Conservation (phyloP, 2,113 vertebrate species). For the Recurvirostra avosetta region DNA sequence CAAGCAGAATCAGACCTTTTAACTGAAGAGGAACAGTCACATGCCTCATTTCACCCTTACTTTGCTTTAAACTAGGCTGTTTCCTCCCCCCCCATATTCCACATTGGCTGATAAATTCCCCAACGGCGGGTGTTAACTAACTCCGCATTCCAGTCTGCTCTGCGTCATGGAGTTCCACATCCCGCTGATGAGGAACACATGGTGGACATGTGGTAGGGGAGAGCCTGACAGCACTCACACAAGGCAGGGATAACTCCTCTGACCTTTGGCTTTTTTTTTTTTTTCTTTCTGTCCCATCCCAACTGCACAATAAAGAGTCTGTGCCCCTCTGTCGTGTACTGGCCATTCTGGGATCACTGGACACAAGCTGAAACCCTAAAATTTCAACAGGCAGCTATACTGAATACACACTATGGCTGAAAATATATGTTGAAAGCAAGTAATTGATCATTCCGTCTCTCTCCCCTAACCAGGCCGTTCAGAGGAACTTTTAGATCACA, state of each 20-base stretch:
- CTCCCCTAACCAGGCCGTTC: background rate
- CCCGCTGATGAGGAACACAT: slow-evolving; percentile 74
- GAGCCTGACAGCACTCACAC: slow-evolving; percentile 50
- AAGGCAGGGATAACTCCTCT: slow-evolving; percentile 61
- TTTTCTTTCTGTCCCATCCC: background rate
- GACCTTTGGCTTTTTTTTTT: slow-evolving; percentile 52
- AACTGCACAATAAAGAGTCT: slow-evolving; percentile 16
- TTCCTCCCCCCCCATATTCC: slow-evolving; percentile 36
- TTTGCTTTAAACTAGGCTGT: slow-evolving; percentile 43
- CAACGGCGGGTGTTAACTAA: slow-evolving; percentile 68
- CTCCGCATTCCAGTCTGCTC: slow-evolving; percentile 70
- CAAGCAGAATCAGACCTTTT: slow-evolving; percentile 32
- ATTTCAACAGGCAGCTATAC: background rate
- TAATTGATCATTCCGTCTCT: background rate
- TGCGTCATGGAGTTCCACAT: slow-evolving; percentile 72
- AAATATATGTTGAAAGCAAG: background rate
- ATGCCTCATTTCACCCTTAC: slow-evolving; percentile 62
- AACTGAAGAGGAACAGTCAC: slow-evolving; percentile 50
- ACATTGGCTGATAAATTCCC: slow-evolving; percentile 69
- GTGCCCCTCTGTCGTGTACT: background rate
- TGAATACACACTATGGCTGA: background rate
- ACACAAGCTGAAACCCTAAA: background rate
- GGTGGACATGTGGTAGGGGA: slow-evolving; percentile 61
- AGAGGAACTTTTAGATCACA: background rate
- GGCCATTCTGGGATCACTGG: background rate